Conservation (phyloP, 92 coral and sea anemone species). For the Micromussa lordhowensis region DNA sequence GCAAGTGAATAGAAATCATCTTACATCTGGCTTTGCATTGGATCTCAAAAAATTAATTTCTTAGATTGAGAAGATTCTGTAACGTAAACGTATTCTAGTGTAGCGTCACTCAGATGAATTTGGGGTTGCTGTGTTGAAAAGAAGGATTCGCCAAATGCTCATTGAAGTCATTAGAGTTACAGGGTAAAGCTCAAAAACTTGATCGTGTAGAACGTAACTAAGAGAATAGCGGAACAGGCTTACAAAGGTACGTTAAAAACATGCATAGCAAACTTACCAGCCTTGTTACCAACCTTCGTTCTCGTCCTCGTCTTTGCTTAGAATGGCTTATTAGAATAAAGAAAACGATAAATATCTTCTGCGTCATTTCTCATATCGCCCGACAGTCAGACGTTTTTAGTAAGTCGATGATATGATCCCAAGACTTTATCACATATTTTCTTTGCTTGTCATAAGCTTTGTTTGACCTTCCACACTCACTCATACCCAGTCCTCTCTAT, state of each 20-base stretch:
- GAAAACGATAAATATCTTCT: no score
- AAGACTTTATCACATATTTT: no score
- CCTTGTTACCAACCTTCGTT: not conserved
- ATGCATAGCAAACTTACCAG: not conserved
- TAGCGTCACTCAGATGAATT: not conserved
- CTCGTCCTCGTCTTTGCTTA: not conserved
- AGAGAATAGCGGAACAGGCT: not conserved
- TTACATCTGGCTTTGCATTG: not conserved
- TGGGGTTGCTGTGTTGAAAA: not conserved
- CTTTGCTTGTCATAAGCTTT: not conserved
- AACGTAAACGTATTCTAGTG: not conserved
- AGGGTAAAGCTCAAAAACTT: not conserved
- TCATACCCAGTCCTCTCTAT: no score
- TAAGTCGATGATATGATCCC: no score
- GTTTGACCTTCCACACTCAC: not conserved
- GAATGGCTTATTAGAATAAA: not conserved
- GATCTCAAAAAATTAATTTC: not conserved
- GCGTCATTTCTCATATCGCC: not conserved
- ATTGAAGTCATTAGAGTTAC: not conserved
- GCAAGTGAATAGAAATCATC: not conserved
- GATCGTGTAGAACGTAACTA: not conserved
- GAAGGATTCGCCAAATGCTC: not conserved
- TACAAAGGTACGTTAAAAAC: not conserved
- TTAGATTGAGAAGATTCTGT: not conserved
- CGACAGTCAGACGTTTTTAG: not conserved